Evolutionary conservation across 2,113 vertebrate species (phyloP), one percentile per base, ranked within the genome.

Genomic region (Spea bombifrons): DNA sequence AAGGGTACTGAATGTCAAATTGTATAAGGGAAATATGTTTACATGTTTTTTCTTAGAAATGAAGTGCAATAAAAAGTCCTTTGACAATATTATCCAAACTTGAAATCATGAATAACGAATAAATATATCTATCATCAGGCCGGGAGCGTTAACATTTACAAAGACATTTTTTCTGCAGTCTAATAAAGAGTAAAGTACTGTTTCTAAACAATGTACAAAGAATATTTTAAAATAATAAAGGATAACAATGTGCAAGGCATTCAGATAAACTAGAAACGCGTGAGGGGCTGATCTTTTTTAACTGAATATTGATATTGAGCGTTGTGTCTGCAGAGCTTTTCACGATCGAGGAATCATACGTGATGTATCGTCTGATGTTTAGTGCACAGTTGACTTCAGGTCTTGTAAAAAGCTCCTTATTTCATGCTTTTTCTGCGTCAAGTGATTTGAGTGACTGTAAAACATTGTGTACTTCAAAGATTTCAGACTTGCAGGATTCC

Each of bases 291-390:
- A 52, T 52, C 50, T 52, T 6, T 52, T 59, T 59, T 13, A 9
- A 9, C 15, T 59, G 55, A 59, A 59, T 12, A 59, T 12, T 59
- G 55, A 59, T 12, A 59, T 13, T 12, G 55, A 59, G 12, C 5
- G 3, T 16, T 64, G 4, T 64, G 17, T 17, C 61, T 17, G 30
- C 17, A 30, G 4, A 17, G 61, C 4, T 16, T 64, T 13, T 7
- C 15, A 64, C 7, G 3, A 30, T 8, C 9, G 30, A 15, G 30
- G 61, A 17, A 64, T 30, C 13, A 30, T 64, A 64, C 61, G 30
- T 64, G 61, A 16, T 17, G 9, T 64, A 64, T 64, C 30, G 61
- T 17, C n/a, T 64, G 61, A 64, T 64, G n/a, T 64, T 64, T 64
- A 64, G 3, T 17, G n/a, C 17, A 9, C 17, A 64, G 61, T 64